Percentiles rank a stretch among this genome's conserved stretches.
Conservation (phyloP, 2,888 invertebrate species). For the Caenorhabditis wallacei region DNA sequence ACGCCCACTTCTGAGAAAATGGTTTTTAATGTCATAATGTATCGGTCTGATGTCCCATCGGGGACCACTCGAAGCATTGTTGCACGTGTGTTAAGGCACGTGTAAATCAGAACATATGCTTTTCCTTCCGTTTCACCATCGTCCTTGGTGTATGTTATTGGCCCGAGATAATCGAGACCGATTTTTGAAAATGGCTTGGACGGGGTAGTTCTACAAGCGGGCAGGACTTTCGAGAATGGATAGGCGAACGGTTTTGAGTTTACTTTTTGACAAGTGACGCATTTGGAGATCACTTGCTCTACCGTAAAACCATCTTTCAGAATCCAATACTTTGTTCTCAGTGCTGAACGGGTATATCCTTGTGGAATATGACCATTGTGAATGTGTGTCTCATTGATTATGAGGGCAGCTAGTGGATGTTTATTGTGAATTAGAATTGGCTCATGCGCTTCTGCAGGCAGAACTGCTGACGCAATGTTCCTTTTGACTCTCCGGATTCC, state of each 20-base stretch:
- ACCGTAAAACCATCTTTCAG: not conserved
- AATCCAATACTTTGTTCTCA: slow-evolving; percentile 8
- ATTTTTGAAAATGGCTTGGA: not conserved
- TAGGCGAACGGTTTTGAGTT: not conserved
- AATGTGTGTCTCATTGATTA: not conserved
- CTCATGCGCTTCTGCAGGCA: not conserved
- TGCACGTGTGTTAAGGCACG: not conserved
- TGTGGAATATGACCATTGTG: not conserved
- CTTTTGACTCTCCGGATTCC: too few species aligned
- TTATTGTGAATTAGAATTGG: slow-evolving; percentile 10
- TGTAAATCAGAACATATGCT: not conserved
- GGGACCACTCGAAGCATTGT: not conserved
- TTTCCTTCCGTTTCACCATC: not conserved
- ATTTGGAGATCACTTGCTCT: not conserved
- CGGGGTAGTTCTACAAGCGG: not conserved
- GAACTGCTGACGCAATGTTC: not conserved
- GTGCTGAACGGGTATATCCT: not conserved
- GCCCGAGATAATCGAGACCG: slow-evolving; percentile 19
- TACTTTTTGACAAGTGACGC: not conserved
- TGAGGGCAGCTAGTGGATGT: not conserved
- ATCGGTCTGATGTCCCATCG: not conserved
- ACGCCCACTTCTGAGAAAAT: not conserved
- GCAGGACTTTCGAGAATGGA: not conserved
- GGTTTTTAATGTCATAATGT: not conserved
- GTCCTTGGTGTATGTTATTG: not conserved